Conservation (phyloP, 2,113 vertebrate species). For the Phylloscopus whistleri region DNA sequence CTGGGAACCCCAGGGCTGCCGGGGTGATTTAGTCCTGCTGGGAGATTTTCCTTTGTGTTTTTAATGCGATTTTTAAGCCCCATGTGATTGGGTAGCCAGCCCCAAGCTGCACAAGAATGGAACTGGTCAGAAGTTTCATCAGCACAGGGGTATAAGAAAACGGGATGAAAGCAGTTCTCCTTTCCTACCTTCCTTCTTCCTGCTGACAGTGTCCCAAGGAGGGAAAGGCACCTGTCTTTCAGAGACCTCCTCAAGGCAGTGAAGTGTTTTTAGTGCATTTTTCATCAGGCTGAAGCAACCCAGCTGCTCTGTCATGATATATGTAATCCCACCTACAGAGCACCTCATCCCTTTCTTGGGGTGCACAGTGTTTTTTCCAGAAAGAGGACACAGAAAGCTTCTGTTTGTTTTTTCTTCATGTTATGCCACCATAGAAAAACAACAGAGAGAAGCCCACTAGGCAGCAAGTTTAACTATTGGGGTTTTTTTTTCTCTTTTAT, state of each 20-base stretch:
- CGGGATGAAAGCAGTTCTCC: neutral
- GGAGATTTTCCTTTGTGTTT: neutral
- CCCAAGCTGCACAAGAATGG: neutral
- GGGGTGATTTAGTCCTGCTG: neutral
- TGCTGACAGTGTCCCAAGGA: neutral
- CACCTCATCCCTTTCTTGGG: neutral
- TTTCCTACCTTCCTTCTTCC: neutral
- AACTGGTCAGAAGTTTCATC: neutral
- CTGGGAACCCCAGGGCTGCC: neutral
- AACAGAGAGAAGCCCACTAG: neutral
- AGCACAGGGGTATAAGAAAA: neutral
- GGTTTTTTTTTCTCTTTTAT: accelerated
- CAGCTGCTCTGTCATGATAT: neutral
- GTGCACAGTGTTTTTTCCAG: neutral
- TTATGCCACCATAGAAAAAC: neutral
- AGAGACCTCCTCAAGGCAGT: neutral
- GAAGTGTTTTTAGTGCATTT: neutral
- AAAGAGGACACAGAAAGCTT: neutral
- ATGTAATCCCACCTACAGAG: neutral
- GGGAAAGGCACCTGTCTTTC: neutral
- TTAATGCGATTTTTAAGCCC: neutral
- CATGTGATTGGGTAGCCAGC: neutral
- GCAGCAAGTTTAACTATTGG: neutral
- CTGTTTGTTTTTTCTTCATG: neutral
- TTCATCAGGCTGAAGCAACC: neutral